Conservation (phyloP, 2,797 vertebrate genomes). For the Crenichthys baileyi region DNA sequence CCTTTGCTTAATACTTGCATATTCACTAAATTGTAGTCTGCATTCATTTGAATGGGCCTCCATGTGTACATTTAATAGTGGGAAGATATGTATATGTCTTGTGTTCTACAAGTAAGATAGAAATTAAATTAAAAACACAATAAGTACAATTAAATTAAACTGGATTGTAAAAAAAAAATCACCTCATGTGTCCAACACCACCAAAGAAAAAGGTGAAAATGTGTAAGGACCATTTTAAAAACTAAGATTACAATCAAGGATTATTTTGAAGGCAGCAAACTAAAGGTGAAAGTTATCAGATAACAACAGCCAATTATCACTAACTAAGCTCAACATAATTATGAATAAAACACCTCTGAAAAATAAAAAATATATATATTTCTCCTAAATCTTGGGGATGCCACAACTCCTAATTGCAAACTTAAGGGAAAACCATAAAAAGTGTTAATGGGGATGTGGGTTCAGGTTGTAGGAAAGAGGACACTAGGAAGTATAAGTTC, state of each 20-base stretch:
- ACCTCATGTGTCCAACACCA: background rate
- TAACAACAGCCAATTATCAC: background rate
- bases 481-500: background rate
- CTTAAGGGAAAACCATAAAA: background rate
- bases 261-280: background rate
- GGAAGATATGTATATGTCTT: background rate
- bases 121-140: background rate
- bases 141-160: background rate
- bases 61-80: background rate
- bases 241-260: background rate
- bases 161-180: background rate
- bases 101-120: background rate
- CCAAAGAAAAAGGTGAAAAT: background rate
- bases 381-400: background rate
- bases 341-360: background rate
- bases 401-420: background rate
- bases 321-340: background rate
- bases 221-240: background rate
- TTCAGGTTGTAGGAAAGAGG: background rate
- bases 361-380: background rate
- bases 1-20: background rate
- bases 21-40: background rate
- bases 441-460: background rate
- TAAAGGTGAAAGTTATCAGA: background rate
- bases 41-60: background rate